phyloP scores from a whole-genome alignment of 1,140 invertebrate species.

The Whitmania pigra region DNA sequence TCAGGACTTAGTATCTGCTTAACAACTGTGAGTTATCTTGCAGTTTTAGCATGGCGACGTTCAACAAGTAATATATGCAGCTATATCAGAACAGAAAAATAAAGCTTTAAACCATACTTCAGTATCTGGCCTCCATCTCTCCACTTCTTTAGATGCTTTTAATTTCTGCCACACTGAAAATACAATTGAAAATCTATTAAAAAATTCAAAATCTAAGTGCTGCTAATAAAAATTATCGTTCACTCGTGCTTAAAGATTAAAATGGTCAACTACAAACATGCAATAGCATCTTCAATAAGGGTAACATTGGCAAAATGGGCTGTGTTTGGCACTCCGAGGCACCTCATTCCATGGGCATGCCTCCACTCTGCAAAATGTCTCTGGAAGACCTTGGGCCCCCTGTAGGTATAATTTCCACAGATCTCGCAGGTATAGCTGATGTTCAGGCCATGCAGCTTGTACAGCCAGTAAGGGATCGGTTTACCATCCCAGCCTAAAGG shows the following conservation, averaged over 20 bases:
- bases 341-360: slow-evolving; percentile 95
- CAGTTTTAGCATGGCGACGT: no score
- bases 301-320: slow-evolving; percentile 99
- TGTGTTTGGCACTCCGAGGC: slow-evolving; percentile 96
- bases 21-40: no score
- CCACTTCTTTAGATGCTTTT: slow-evolving; percentile 81
- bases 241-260: neutral
- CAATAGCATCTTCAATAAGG: slow-evolving; percentile 92
- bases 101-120: slow-evolving; percentile 38
- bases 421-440: slow-evolving; percentile 99
- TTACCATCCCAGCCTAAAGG: slow-evolving; percentile 99
- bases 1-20: no score
- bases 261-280: slow-evolving; percentile 51
- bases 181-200: neutral
- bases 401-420: slow-evolving; percentile 98
- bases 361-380: slow-evolving; percentile 98
- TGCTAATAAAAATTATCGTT: neutral
- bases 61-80: neutral
- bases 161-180: slow-evolving; percentile 80
- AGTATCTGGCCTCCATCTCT: slow-evolving; percentile 83
- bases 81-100: neutral
- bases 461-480: slow-evolving; percentile 98
- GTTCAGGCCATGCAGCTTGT: slow-evolving; percentile 96
- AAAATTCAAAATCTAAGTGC: neutral
- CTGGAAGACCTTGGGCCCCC: slow-evolving; percentile 99